Conservation (phyloP, 2,797 vertebrate genomes). For the Arrhamphus sclerolepis region DNA sequence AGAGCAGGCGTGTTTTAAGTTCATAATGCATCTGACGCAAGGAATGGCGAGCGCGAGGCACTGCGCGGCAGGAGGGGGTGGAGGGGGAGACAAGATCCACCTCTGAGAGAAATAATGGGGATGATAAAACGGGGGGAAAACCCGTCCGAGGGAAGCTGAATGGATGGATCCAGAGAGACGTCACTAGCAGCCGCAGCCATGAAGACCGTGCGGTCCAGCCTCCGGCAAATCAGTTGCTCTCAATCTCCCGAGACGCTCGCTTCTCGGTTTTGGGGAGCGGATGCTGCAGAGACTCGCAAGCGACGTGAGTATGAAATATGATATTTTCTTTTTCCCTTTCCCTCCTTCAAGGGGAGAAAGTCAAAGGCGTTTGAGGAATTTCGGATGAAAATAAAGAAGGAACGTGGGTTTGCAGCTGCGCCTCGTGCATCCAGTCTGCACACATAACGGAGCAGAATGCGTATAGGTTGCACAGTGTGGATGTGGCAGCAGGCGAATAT, state of each 20-base stretch:
- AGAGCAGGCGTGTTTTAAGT: conserved; percentile 71
- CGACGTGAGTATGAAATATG: conserved; percentile 73
- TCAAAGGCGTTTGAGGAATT: neutral
- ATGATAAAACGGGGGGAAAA: conserved; percentile 70
- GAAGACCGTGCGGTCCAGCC: conserved; percentile 73
- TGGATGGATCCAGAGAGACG: conserved; percentile 85
- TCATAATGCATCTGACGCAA: conserved; percentile 73
- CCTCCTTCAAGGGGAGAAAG: neutral
- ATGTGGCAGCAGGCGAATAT: conserved; percentile 29
- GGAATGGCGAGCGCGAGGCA: conserved; percentile 59
- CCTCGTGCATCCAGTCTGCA: conserved; percentile 13
- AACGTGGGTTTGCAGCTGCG: conserved; percentile 30
- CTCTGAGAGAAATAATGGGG: conserved; percentile 76
- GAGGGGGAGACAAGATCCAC: conserved; percentile 62
- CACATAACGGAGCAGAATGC: conserved; percentile 28
- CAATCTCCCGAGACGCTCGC: conserved; percentile 58
- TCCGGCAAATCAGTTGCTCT: conserved; percentile 65
- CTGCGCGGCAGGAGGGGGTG: conserved; percentile 40
- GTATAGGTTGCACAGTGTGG: conserved; percentile 22
- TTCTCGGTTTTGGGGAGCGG: conserved; percentile 42
- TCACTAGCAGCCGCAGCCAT: conserved; percentile 85
- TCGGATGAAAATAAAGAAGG: neutral
- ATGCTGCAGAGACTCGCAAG: conserved; percentile 34
- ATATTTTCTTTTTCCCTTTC: neutral
- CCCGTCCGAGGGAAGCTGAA: conserved; percentile 83